These are phyloP conservation scores for Yponomeuta plumbellus DNA, from an alignment of 2,888 invertebrate species.

Conservation along the genomic window DNA sequence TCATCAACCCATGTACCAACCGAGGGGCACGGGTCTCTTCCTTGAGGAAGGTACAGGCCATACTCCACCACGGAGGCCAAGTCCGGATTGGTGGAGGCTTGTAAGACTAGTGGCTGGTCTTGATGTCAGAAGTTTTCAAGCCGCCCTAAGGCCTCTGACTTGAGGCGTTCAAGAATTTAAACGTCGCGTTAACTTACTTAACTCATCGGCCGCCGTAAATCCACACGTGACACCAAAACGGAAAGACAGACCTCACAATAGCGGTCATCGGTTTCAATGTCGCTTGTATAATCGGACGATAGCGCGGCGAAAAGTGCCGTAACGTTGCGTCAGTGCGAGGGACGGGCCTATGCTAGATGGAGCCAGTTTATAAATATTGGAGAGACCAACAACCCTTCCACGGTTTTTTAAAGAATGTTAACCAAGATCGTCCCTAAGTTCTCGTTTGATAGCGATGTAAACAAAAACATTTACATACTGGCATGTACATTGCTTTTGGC, in stretches of 20 bases:
- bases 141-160: too few species aligned
- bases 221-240: neutral
- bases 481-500: too few species aligned
- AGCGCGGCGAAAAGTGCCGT: slow-evolving; percentile 41
- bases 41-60: too few species aligned
- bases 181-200: too few species aligned
- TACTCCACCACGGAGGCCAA: too few species aligned
- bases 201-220: neutral
- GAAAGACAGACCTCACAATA: slow-evolving; percentile 21
- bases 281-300: slow-evolving; percentile 50
- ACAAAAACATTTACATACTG: too few species aligned
- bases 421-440: neutral
- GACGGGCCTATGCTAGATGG: slow-evolving; percentile 27
- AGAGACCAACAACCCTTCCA: neutral
- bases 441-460: neutral
- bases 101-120: too few species aligned
- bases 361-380: slow-evolving; percentile 6
- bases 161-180: too few species aligned
- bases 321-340: slow-evolving; percentile 44
- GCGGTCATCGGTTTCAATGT: slow-evolving; percentile 62
- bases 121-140: too few species aligned
- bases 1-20: too few species aligned
- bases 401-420: neutral
- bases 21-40: too few species aligned
- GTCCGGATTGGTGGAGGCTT: too few species aligned